Conservation (phyloP, 2,113 vertebrate species). For the Zonotrichia leucophrys region DNA sequence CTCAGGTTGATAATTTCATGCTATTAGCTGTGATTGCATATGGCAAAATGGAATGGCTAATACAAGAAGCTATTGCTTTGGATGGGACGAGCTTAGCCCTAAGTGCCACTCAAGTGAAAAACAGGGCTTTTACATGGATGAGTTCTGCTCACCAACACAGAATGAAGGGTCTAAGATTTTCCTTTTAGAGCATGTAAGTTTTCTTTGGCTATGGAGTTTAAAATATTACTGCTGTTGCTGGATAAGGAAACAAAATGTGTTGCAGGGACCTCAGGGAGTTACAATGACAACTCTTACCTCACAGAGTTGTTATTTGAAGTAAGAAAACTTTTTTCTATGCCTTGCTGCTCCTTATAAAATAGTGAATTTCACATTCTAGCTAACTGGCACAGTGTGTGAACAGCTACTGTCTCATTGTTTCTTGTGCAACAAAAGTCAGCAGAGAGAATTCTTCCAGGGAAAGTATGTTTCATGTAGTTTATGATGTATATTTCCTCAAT, state of each 20-base stretch:
- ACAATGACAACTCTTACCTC: slow-evolving; percentile 47
- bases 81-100: background rate
- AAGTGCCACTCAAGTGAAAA: background rate
- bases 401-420: background rate
- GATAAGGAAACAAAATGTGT: slow-evolving; percentile 45
- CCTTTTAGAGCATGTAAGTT: background rate
- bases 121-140: background rate
- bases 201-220: background rate
- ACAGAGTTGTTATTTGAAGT: slow-evolving; percentile 42
- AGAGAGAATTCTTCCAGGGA: background rate
- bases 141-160: background rate
- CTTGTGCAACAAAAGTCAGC: background rate
- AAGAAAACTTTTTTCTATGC: slow-evolving; percentile 6
- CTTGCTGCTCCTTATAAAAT: slow-evolving; percentile 27
- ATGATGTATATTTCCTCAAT: background rate
- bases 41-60: background rate
- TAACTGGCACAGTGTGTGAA: background rate
- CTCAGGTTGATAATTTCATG: background rate
- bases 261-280: slow-evolving; percentile 32
- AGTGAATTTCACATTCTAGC: background rate
- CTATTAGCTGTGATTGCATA: background rate
- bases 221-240: slow-evolving; percentile 46
- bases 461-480: background rate
- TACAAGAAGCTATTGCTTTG: background rate
- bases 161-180: background rate